Percentiles rank a stretch among this genome's conserved stretches.
Conservation (phyloP, 2,888 invertebrate species). For the Acanthacorydalis orientalis region DNA sequence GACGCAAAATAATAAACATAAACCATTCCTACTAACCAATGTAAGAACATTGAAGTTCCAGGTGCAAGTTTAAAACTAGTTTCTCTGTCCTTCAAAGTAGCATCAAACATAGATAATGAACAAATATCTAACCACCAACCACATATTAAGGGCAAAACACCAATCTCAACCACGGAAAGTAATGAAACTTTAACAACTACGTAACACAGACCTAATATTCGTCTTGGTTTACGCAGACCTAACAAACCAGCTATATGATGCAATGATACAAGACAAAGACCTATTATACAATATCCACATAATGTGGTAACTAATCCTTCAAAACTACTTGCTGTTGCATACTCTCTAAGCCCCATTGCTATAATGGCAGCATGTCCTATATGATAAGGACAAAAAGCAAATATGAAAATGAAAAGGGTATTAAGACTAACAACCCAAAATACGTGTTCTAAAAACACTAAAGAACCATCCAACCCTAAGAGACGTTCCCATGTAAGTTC, state of each 20-base stretch:
- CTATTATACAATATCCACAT: slow-evolving; percentile 85
- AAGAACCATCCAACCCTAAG: slow-evolving; percentile 87
- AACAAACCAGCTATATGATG: slow-evolving; percentile 72
- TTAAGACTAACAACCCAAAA: slow-evolving; percentile 98
- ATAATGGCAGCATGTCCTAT: slow-evolving; percentile 76
- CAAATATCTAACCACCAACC: slow-evolving; percentile 99
- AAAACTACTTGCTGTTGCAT: slow-evolving; percentile 65
- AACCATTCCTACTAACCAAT: slow-evolving; percentile 98
- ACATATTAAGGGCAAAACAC: slow-evolving; percentile 88
- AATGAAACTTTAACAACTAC: slow-evolving; percentile 84
- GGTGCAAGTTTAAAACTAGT: slow-evolving; percentile 79
- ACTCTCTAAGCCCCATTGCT: slow-evolving; percentile 46
- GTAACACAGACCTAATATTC: slow-evolving; percentile 82
- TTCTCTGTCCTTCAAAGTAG: slow-evolving; percentile 74
- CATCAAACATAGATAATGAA: slow-evolving; percentile 82
- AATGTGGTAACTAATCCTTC: slow-evolving; percentile 85
- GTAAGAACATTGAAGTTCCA: slow-evolving; percentile 93
- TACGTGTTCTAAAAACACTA: slow-evolving; percentile 95
- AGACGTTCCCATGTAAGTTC: slow-evolving; percentile 97
- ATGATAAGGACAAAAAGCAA: slow-evolving; percentile 93
- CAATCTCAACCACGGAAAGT: slow-evolving; percentile 91
- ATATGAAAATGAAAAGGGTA: slow-evolving; percentile 89
- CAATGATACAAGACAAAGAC: slow-evolving; percentile 60
- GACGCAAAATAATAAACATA: slow-evolving; percentile 99
- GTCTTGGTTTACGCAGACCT: slow-evolving; percentile 61